Percentiles rank a stretch among this genome's conserved stretches.
phyloP scores from a whole-genome alignment of 2,113 vertebrate species.

The Mus musculus region GRCm39 chr5:39122501-39123000 shows the following conservation, averaged over 20 bases:
- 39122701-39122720: not conserved
- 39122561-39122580: not conserved
- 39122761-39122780: not conserved
- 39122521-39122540: not conserved
- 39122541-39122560: not conserved
- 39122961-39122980: not conserved
- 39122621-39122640: rapidly evolving
- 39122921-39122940: not conserved
- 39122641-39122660: no score
- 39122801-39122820: rapidly evolving
- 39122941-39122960: not conserved
- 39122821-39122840: rapidly evolving
- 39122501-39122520: not conserved
- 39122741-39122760: not conserved
- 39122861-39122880: rapidly evolving
- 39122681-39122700: not conserved
- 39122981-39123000: not conserved
- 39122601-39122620: not conserved
- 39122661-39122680: rapidly evolving
- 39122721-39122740: not conserved
- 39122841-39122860: not conserved
- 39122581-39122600: not conserved
- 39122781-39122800: rapidly evolving
- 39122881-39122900: not conserved
- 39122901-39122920: not conserved